phyloP scores from a whole-genome alignment of 2,797 vertebrate genomes.

The Spinus olivaceus region DNA sequence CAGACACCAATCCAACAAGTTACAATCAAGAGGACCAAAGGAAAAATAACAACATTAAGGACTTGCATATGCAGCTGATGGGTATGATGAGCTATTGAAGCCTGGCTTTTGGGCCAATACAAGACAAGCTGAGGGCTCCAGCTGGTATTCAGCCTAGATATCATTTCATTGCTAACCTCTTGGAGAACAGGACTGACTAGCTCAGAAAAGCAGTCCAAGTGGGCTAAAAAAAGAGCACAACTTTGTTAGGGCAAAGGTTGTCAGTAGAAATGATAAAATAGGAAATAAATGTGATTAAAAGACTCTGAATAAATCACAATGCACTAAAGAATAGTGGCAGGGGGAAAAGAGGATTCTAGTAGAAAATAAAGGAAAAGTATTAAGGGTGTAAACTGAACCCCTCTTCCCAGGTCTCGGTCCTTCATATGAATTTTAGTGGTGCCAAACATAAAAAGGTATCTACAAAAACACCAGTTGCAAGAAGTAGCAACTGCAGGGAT shows the following conservation, averaged over 20 bases:
- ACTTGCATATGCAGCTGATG: not conserved
- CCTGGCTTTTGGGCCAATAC: not conserved
- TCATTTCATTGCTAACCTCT: not conserved
- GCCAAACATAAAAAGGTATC: not conserved
- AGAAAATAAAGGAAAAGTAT: not conserved
- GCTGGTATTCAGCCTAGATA: not conserved
- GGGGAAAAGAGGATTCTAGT: accelerated
- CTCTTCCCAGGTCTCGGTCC: not conserved
- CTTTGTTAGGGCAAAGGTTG: not conserved
- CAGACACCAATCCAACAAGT: not conserved
- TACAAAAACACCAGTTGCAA: not conserved
- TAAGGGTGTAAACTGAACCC: not conserved
- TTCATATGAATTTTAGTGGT: not conserved
- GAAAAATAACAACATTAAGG: not conserved
- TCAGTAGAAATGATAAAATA: not conserved
- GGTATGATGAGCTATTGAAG: not conserved
- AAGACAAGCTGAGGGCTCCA: not conserved
- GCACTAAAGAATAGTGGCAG: not conserved
- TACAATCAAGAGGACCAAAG: not conserved
- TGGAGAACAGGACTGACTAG: not conserved
- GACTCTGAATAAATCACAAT: not conserved
- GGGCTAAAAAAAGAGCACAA: not conserved
- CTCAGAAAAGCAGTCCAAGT: not conserved
- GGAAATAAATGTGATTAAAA: not conserved
- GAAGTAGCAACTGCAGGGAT: not conserved